These are phyloP conservation scores for Portevinia maculata DNA, from an alignment of 2,888 invertebrate species.

Conservation along the genomic window DNA sequence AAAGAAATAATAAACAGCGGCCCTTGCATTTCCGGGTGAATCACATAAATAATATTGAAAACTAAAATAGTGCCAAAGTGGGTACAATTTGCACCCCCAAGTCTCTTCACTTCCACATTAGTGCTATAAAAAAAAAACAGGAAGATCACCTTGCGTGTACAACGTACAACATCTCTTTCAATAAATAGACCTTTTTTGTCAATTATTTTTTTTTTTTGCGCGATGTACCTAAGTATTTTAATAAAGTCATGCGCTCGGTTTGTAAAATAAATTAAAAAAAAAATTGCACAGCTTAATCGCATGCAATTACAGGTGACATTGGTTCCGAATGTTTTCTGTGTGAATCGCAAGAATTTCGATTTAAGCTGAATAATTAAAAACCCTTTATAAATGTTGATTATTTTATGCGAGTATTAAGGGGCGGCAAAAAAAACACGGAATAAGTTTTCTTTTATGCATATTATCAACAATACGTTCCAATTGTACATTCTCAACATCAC, in stretches of 20 bases:
- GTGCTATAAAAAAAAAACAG: constrained; percentile 23
- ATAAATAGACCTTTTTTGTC: constrained; percentile 7
- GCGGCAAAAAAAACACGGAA: constrained; percentile 5
- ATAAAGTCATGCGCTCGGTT: constrained; percentile 45
- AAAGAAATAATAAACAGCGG: not conserved
- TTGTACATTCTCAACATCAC: not conserved
- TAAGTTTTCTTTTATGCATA: constrained; percentile 8
- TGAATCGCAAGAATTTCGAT: constrained; percentile 16
- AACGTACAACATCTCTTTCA: too few relatives aligned
- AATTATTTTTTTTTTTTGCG: constrained; percentile 7
- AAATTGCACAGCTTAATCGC: constrained; percentile 54
- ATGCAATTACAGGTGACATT: constrained; percentile 64
- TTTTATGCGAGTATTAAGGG: constrained; percentile 4
- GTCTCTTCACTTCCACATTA: not conserved
- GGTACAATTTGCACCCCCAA: constrained; percentile 18
- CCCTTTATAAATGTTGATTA: constrained; percentile 23
- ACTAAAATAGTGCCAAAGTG: constrained; percentile 37
- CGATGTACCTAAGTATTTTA: constrained; percentile 28
- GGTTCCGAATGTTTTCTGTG: constrained; percentile 47
- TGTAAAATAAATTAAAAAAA: constrained; percentile 33
- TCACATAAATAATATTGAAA: constrained; percentile 15
- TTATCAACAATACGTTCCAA: constrained; percentile 6
- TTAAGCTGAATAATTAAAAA: constrained; percentile 15
- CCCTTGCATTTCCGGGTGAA: constrained; percentile 31
- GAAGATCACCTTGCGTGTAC: constrained; percentile 38